Evolutionary conservation across 1,140 invertebrate species (phyloP), one percentile per base, ranked within the genome.

Genomic region (Bombus waltoni): DNA sequence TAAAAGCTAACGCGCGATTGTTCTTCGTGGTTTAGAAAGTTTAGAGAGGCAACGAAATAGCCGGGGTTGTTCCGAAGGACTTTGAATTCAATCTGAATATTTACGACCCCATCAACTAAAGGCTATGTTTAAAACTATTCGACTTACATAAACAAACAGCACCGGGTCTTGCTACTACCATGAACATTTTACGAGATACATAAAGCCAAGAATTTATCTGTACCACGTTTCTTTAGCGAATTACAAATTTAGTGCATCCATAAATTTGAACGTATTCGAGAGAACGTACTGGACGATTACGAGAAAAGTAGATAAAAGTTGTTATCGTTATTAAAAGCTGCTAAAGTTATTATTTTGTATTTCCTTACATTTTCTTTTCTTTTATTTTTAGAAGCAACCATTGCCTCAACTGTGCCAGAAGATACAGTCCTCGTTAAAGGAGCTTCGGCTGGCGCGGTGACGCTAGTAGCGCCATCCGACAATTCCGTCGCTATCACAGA

Each of bases 351-450:
- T 53, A 53, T 53, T 22, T 53, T 53, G 18, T 8, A 22, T 53
- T 53, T 8, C 9, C 35, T 40, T 25, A 10, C 3, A 25, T 13
- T 74, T 53, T 2, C 18, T 74, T 15, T 22, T 22, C 4, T 35
- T 53, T 25, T 47, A 11, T 42, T 81, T 40, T 2, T 22, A 79
- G 83, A 71, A 6, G 11, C 32, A 1, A 15, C 10, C 15, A n/a
- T n/a, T 5, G 25, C 8, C 10, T 11, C 65, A 11, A 38, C 15
- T 11, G 38, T 6, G 11, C 18, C 32, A 10, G 73, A 78, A 8
- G 74, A 78, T 78, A 28, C 83, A 32, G 83, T 84, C 40, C 53
- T 84, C 66, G 71, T 84, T 72, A 84, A 62, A 42, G 83, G 83
- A 38, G 66, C 83, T 1, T 47, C 83, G 25, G 40, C 66, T 25